These are phyloP conservation scores for Eristalinus aeneus DNA, from an alignment of 2,888 invertebrate species.

Conservation along the genomic window DNA sequence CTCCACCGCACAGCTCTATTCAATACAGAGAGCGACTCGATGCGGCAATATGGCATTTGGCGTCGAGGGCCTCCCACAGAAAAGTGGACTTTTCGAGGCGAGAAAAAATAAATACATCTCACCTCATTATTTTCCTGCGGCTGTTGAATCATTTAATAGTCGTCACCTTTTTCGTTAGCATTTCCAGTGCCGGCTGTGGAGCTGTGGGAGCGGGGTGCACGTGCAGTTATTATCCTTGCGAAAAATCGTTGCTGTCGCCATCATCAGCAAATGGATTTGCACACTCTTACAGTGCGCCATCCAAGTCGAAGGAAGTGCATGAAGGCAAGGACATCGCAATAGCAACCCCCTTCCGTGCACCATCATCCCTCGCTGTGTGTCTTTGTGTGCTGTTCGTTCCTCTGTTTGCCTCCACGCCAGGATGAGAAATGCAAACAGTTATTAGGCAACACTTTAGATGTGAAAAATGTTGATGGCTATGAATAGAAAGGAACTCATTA, in stretches of 20 bases:
- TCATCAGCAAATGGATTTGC: slow-evolving; percentile 62
- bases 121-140: slow-evolving; percentile 77
- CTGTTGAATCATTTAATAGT: slow-evolving; percentile 79
- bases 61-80: slow-evolving; percentile 22
- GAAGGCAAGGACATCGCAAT: not conserved
- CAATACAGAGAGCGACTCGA: slow-evolving; percentile 27
- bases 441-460: slow-evolving; percentile 68
- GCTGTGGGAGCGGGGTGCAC: not conserved
- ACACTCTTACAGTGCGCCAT: slow-evolving; percentile 1
- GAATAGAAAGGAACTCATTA: slow-evolving; percentile 67
- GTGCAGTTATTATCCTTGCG: slow-evolving; percentile 39
- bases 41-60: slow-evolving; percentile 24
- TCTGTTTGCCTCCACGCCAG: slow-evolving; percentile 23
- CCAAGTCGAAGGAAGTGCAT: not conserved
- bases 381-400: not conserved
- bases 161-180: slow-evolving; percentile 76
- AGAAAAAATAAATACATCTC: slow-evolving; percentile 66
- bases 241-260: slow-evolving; percentile 34
- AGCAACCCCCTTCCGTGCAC: not conserved
- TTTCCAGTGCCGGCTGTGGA: slow-evolving; percentile 31
- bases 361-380: not conserved
- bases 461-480: slow-evolving; percentile 58
- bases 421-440: slow-evolving; percentile 68
- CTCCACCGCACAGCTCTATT: slow-evolving; percentile 5
- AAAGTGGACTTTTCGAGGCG: slow-evolving; percentile 52